Conservation (phyloP, 2,888 invertebrate species). For the Pachliopta kotzebuea region DNA sequence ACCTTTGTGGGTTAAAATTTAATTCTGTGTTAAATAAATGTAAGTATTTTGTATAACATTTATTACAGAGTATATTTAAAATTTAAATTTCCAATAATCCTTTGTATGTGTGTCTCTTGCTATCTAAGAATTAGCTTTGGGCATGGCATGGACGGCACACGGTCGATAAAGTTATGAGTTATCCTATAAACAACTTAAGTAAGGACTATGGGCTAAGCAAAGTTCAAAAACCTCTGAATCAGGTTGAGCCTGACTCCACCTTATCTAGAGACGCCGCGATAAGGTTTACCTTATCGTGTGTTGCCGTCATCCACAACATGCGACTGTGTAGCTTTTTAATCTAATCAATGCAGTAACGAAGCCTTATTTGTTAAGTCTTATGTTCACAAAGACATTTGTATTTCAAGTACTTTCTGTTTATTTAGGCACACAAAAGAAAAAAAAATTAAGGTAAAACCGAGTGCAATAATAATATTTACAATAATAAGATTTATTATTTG, state of each 20-base stretch:
- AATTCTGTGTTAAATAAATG: too few species aligned
- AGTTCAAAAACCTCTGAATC: conserved; percentile 23
- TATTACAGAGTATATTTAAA: too few species aligned
- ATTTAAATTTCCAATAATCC: too few species aligned
- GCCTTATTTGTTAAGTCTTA: conserved; percentile 11
- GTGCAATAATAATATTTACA: too few species aligned
- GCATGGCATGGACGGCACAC: neutral
- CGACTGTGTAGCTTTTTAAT: conserved; percentile 10
- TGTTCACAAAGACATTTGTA: conserved; percentile 2
- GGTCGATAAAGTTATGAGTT: neutral
- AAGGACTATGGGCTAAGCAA: conserved; percentile 6
- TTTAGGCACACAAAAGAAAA: too few species aligned
- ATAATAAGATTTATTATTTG: too few species aligned
- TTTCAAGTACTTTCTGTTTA: neutral
- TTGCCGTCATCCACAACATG: conserved; percentile 13
- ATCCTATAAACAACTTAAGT: neutral
- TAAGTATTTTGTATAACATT: too few species aligned
- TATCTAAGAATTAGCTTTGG: too few species aligned
- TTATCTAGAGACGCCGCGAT: conserved; percentile 24
- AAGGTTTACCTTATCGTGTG: conserved; percentile 55
- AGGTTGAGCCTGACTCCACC: conserved; percentile 10
- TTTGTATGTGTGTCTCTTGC: too few species aligned
- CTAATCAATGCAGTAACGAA: conserved; percentile 15
- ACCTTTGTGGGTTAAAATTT: too few species aligned
- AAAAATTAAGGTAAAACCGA: too few species aligned